Base-by-base conservation (phyloP, 1,140 invertebrate genomes). In the Tetramorium simillimum region DNA sequence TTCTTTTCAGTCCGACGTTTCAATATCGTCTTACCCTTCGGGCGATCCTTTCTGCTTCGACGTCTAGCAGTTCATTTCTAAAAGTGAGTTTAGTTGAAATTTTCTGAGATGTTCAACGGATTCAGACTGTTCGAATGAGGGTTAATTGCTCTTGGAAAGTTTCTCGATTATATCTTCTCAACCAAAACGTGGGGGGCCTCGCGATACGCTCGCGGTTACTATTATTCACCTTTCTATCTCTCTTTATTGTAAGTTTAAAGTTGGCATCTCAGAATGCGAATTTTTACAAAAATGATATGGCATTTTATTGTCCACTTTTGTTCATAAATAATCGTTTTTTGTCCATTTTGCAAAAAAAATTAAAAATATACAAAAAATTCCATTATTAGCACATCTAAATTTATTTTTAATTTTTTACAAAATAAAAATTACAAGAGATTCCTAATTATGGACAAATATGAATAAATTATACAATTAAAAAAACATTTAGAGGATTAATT, bases 141-240 rank as follows among this genome's bases (percentile, higher is more conserved):
- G 18, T 65, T 78, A 78, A 78, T 78, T 65, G 60, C 24, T 37
- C 63, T 70, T 43, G 77, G 49, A 81, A 70, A 81, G 77, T 81
- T 69, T 40, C 62, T 67, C 46, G 24, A 18, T n/a, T 53, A 24
- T 24, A 56, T 70, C 49, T 60, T 73, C 53, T 5, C 24, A 21
- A 81, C 46, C 49, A 63, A 46, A 77, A 77, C 40, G 16, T 43
- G 24, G 37, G 37, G 28, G 14, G 63, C 18, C 28, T 40, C 33
- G 62, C 58, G 58, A 78, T 78, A 78, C 28, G 43, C 28, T 78
- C 60, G 60, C 49, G 46, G 51, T 65, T 67, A 51, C 21, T 0
- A 3, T 2, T n/a, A 46, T 43, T 24, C 24, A 18, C n/a, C 9
- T 33, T 14, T 1, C n/a, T 1, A 3, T 70, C 21, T 16, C 51